Conservation (phyloP, 2,797 vertebrate genomes). For the Gobionotothen gibberifrons region DNA sequence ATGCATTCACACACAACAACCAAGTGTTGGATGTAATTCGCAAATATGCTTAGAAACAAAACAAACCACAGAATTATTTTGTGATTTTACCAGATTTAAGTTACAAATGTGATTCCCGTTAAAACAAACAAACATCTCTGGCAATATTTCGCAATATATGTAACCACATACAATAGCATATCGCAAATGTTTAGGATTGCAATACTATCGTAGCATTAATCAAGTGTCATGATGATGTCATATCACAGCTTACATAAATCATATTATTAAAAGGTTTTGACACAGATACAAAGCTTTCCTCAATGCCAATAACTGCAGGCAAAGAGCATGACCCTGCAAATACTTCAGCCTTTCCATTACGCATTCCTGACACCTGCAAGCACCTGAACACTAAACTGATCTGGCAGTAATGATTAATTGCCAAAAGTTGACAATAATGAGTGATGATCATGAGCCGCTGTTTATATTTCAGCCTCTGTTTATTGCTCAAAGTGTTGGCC, state of each 20-base stretch:
- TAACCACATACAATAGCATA: too few relatives aligned
- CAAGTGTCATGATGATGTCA: too few relatives aligned
- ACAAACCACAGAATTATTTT: slow-evolving; percentile 3
- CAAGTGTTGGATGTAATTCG: background rate
- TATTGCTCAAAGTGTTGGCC: slow-evolving; percentile 34
- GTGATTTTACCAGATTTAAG: background rate
- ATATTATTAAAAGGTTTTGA: background rate
- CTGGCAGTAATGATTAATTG: background rate
- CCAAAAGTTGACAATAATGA: slow-evolving; percentile 25
- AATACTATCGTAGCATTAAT: too few relatives aligned
- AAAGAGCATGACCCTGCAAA: slow-evolving; percentile 5
- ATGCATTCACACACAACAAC: background rate
- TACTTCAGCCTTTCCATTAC: slow-evolving; percentile 1
- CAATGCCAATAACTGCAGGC: background rate
- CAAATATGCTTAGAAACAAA: background rate
- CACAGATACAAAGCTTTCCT: background rate
- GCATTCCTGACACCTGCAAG: slow-evolving; percentile 8
- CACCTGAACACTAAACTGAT: background rate
- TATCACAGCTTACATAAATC: background rate
- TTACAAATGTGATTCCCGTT: background rate
- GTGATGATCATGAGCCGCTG: slow-evolving; percentile 32
- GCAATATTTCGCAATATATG: too few relatives aligned
- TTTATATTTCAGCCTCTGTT: slow-evolving; percentile 40
- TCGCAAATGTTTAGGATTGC: too few relatives aligned
- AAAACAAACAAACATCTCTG: too few relatives aligned